Evolutionary conservation across 2,888 invertebrate species (phyloP).

Genomic region (Clepsis dumicolana): DNA sequence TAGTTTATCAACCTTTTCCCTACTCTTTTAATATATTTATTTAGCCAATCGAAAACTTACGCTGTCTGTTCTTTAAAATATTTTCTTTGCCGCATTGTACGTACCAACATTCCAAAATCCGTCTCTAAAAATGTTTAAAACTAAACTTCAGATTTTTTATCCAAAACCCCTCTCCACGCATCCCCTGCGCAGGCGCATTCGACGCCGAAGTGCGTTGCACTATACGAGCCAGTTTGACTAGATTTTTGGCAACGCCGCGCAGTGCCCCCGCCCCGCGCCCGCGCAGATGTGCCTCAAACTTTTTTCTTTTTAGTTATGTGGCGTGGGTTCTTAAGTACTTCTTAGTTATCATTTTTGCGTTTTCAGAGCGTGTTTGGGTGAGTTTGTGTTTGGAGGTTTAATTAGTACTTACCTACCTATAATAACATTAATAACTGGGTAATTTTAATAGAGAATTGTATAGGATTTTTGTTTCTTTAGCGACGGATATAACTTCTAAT

Average conservation of each 20-base stretch:
- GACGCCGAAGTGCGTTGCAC: slow-evolving; percentile 82
- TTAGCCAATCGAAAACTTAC: too few relatives aligned
- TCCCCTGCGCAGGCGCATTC: slow-evolving; percentile 62
- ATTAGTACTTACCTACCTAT: background rate
- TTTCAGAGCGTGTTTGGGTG: slow-evolving; percentile 17
- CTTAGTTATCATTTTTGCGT: slow-evolving; percentile 34
- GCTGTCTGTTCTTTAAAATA: too few relatives aligned
- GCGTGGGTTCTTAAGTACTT: slow-evolving; percentile 40
- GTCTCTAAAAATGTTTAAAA: too few relatives aligned
- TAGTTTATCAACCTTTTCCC: too few relatives aligned
- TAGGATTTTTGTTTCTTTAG: too few relatives aligned
- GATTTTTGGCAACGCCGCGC: slow-evolving; percentile 79
- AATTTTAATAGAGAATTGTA: too few relatives aligned
- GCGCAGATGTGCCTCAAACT: slow-evolving; percentile 64
- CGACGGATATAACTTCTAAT: too few relatives aligned
- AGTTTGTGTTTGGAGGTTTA: background rate
- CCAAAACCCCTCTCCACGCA: slow-evolving; percentile 60
- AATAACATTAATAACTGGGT: too few relatives aligned
- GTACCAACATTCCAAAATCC: too few relatives aligned
- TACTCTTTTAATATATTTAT: too few relatives aligned
- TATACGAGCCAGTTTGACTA: slow-evolving; percentile 85
- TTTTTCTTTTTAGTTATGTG: slow-evolving; percentile 52
- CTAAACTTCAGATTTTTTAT: too few relatives aligned
- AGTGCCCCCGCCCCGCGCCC: slow-evolving; percentile 49
- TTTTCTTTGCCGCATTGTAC: too few relatives aligned